Evolutionary conservation across 1,140 invertebrate species (phyloP).

Genomic region (Pantala flavescens): DNA sequence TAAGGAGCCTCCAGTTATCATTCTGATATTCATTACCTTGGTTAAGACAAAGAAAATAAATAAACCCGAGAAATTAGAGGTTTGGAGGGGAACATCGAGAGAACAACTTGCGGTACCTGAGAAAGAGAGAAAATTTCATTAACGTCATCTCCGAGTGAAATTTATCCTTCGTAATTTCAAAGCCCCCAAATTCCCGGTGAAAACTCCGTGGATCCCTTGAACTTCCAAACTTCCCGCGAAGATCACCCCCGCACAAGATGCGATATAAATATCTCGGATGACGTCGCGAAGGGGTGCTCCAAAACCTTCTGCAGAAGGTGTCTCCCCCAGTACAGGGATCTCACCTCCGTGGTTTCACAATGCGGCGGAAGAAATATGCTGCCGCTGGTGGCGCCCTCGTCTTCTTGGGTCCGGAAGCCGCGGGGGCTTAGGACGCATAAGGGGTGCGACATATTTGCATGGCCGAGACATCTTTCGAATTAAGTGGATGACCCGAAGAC

Average conservation of each 20-base stretch:
- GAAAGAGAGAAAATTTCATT: slow-evolving; percentile 36
- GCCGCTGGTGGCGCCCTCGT: too few relatives aligned
- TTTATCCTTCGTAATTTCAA: slow-evolving; percentile 42
- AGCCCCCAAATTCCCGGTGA: slow-evolving; percentile 17
- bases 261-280: neutral
- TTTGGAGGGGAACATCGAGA: neutral
- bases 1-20: too few relatives aligned
- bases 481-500: too few relatives aligned
- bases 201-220: neutral
- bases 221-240: neutral
- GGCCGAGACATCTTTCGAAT: too few relatives aligned
- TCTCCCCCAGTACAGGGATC: neutral
- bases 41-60: too few relatives aligned
- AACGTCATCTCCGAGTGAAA: slow-evolving; percentile 42
- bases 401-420: too few relatives aligned
- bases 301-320: neutral
- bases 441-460: too few relatives aligned
- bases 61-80: too few relatives aligned
- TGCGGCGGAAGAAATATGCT: too few relatives aligned
- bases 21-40: too few relatives aligned
- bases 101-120: neutral
- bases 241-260: neutral
- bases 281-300: neutral
- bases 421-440: too few relatives aligned
- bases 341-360: neutral